Percentiles rank a stretch among this genome's conserved stretches.
Evolutionary conservation across 1,140 invertebrate genomes (phyloP).

Genomic region (Eueides isabella): DNA sequence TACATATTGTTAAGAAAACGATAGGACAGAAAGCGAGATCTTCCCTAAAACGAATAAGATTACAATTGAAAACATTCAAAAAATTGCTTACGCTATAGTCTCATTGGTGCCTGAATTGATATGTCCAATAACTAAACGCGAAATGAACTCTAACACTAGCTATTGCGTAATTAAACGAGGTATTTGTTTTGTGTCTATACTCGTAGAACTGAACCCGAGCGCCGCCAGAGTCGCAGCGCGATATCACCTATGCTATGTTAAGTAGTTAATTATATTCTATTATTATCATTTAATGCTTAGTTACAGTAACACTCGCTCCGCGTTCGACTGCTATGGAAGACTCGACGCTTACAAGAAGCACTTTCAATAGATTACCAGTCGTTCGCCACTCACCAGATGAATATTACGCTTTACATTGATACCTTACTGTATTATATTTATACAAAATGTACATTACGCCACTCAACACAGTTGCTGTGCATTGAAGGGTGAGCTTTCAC

Average conservation of each 20-base stretch:
- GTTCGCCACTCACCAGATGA: slow-evolving; percentile 67
- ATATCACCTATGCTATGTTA: slow-evolving; percentile 69
- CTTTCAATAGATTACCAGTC: slow-evolving; percentile 75
- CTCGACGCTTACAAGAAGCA: slow-evolving; percentile 80
- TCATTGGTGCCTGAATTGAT: slow-evolving; percentile 81
- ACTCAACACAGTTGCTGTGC: slow-evolving; percentile 24
- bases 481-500: not conserved
- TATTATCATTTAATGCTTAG: slow-evolving; percentile 82
- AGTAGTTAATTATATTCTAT: slow-evolving; percentile 77
- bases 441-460: slow-evolving; percentile 78
- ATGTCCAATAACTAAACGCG: slow-evolving; percentile 79
- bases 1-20: slow-evolving; percentile 1
- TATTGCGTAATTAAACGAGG: slow-evolving; percentile 80
- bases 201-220: slow-evolving; percentile 37
- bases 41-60: slow-evolving; percentile 55
- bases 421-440: slow-evolving; percentile 74
- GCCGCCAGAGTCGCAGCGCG: slow-evolving; percentile 45
- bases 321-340: slow-evolving; percentile 80
- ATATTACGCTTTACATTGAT: slow-evolving; percentile 69
- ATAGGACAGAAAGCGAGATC: slow-evolving; percentile 39
- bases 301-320: slow-evolving; percentile 68
- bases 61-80: slow-evolving; percentile 70
- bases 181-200: slow-evolving; percentile 78
- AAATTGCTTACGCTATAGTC: slow-evolving; percentile 74
- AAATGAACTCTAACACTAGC: slow-evolving; percentile 73